A percentile compares a stretch with the other conserved stretches of the same genome.
These are phyloP conservation scores for Brachyhypopomus gauderio DNA, from an alignment of 2,113 vertebrate species.

Conservation along the genomic window DNA sequence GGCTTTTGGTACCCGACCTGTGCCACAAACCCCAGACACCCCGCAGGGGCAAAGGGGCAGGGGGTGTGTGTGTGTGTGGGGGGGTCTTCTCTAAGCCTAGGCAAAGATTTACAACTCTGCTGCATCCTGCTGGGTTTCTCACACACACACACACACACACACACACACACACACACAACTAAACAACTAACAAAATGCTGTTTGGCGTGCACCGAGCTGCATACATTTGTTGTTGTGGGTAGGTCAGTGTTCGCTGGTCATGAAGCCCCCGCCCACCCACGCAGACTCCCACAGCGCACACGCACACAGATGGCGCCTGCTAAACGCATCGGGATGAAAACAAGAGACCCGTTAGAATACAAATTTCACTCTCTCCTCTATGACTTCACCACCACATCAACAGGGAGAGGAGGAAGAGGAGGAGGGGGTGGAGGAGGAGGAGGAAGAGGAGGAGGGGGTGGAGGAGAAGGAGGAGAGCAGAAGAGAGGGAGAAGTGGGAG, in stretches of 20 bases:
- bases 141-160: neutral
- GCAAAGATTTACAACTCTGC: neutral
- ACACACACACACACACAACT: neutral
- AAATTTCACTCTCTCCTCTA: conserved; percentile 25
- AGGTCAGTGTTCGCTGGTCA: conserved; percentile 29
- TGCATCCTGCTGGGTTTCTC: neutral
- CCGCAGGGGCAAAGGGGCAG: too few relatives aligned
- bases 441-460: neutral
- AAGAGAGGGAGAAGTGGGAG: neutral
- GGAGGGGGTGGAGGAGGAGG: neutral
- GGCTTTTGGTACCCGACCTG: too few relatives aligned
- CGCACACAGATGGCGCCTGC: conserved; percentile 47
- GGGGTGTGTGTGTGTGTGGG: too few relatives aligned
- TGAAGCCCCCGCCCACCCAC: conserved; percentile 36
- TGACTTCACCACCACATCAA: neutral
- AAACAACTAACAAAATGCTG: conserved; percentile 7
- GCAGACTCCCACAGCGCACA: conserved; percentile 34
- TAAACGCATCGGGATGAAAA: conserved; percentile 25
- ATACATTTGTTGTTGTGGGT: conserved; percentile 26
- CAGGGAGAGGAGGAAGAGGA: neutral
- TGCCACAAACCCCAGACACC: too few relatives aligned
- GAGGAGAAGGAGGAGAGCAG: neutral
- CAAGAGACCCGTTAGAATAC: conserved; percentile 35
- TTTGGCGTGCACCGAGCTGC: neutral
- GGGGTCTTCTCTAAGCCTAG: neutral